Evolutionary conservation across 2,888 invertebrate species (phyloP).

Genomic region (Trichacis sp.): DNA sequence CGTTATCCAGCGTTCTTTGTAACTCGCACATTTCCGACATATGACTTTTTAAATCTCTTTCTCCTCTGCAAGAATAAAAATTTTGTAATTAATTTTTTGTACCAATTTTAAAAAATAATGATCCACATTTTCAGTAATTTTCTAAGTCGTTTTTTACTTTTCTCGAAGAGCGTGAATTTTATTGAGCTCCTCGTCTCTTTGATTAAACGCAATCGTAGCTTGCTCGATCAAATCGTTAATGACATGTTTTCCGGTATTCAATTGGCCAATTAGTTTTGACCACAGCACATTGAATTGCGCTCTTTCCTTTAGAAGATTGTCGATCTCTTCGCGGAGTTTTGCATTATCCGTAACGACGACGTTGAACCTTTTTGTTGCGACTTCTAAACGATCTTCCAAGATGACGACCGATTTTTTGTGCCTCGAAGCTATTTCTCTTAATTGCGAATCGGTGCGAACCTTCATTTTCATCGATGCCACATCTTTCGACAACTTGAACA

Average conservation of each 20-base stretch:
- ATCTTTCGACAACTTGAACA: slow-evolving; percentile 67
- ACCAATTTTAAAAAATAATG: too few relatives aligned
- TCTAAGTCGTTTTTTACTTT: too few relatives aligned
- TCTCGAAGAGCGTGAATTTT: slow-evolving; percentile 86
- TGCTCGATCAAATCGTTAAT: slow-evolving; percentile 90
- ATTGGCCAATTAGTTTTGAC: slow-evolving; percentile 80
- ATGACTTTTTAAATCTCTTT: slow-evolving; percentile 71
- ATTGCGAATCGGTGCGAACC: slow-evolving; percentile 69
- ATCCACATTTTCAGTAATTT: too few relatives aligned
- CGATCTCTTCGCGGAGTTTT: slow-evolving; percentile 81
- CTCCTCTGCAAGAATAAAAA: too few relatives aligned
- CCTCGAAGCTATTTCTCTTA: slow-evolving; percentile 70
- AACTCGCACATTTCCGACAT: slow-evolving; percentile 87
- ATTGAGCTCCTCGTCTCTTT: slow-evolving; percentile 83
- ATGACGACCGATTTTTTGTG: slow-evolving; percentile 73
- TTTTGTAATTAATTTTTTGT: too few relatives aligned
- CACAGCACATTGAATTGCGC: slow-evolving; percentile 86
- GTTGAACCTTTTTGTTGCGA: slow-evolving; percentile 82
- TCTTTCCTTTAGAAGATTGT: slow-evolving; percentile 84
- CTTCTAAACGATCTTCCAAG: slow-evolving; percentile 82
- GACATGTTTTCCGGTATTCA: slow-evolving; percentile 83
- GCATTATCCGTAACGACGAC: slow-evolving; percentile 80
- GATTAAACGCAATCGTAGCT: slow-evolving; percentile 89
- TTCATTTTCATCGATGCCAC: slow-evolving; percentile 66
- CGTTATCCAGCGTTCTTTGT: slow-evolving; percentile 86